Evolutionary conservation across 2,113 vertebrate species (phyloP), one percentile per base, ranked within the genome.

Genomic region (Ptyas mucosa): DNA sequence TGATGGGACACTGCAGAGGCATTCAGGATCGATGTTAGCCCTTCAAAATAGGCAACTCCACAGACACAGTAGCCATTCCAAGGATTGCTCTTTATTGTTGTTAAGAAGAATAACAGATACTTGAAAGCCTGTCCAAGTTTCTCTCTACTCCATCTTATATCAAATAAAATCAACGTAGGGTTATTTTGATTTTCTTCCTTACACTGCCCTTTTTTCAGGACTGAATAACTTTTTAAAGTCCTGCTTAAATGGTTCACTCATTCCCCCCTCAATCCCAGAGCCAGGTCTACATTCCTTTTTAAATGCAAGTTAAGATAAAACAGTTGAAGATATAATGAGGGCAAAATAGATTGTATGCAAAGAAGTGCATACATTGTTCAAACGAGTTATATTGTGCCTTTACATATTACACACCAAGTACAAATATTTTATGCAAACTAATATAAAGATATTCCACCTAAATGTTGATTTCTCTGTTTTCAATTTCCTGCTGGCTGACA

Each of bases 401-500:
- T 87, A 53, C 34, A 90, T 87, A 39, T 34, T 23, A 2, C 39
- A 20, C 20, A 69, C 91, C 24, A 52, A 85, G 58, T 87, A 0
- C 55, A 54, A 89, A 92, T 61, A 0, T n/a, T 92, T 81, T 93
- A 90, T 57, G 52, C 29, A 90, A 57, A 85, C 58, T 51, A 85
- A 89, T 86, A 55, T 55, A 89, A 93, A 85, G 5, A 52, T 51
- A 89, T 88, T 53, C 51, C 51, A 54, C n/a, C 23, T 58, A 90
- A 85, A 89, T 58, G 34, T 90, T 39, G 93, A 92, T 85, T 91
- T 54, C 54, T 90, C 18, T 93, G 21, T 89, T 90, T 90, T 88
- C 26, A 29, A 89, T 57, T 94, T 61, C 92, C 86, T 94, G 93
- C 91, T 96, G 91, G 55, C 91, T 0, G 0, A 26, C 93, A 24